Evolutionary conservation across 2,113 vertebrate species (phyloP), one percentile per base, ranked within the genome.

Genomic region (Copsychus sechellarum): DNA sequence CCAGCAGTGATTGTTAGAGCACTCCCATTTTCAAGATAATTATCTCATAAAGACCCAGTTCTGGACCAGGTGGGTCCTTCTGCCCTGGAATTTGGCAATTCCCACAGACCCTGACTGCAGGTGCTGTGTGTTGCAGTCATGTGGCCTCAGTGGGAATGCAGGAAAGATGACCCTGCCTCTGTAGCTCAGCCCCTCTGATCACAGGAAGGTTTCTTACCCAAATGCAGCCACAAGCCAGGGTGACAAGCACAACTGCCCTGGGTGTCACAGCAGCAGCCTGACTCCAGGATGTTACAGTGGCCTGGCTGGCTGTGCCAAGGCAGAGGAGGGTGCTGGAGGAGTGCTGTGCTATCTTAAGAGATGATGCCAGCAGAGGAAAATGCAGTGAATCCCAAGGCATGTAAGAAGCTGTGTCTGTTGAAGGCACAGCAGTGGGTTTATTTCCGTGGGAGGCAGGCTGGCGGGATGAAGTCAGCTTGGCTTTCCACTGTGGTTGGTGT

Each of bases 331-430:
- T 62, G 65, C 85, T 85, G 78, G 43, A 62, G 86, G 71, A 90
- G 42, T 54, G 78, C 90, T 50, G 60, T 47, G 66, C 79, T 92
- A 6, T 76, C 70, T 82, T 36, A 22, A 66, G 78, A 74, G 60
- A 58, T 94, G 64, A 93, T 92, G 76, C 60, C 83, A 93, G 51
- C 71, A 36, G 77, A 81, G 64, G 91, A 92, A n/a, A 94, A 93
- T 40, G 43, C 72, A 81, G 60, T 45, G 72, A 50, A 66, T 58
- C 51, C 80, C 72, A 16, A n/a, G 73, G 69, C 67, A 3, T 43
- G 51, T 66, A 73, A 84, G 80, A 86, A 78, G 34, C 64, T 6
- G 1, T 51, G 56, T 58, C 65, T 93, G 80, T 69, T 57, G 60
- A 81, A 50, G 36, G 51, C 77, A 66, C 67, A 86, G 76, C 26